Evolutionary conservation across 2,113 vertebrate species (phyloP).

Genomic region (Erythrolamprus reginae): DNA sequence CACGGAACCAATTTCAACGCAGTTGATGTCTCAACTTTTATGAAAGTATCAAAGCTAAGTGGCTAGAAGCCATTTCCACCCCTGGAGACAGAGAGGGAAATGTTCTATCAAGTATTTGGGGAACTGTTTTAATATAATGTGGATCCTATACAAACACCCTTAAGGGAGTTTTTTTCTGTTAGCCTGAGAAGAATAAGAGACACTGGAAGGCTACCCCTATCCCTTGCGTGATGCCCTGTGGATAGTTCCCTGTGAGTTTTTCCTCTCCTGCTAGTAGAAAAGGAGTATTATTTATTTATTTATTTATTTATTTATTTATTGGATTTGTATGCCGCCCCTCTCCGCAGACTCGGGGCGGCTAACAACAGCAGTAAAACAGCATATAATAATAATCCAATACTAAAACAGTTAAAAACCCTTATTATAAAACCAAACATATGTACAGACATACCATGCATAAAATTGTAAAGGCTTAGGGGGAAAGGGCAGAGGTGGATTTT

Average conservation of each 20-base stretch:
- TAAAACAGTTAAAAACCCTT: too few relatives aligned
- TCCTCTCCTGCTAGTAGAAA: neutral
- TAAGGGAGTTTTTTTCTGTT: neutral
- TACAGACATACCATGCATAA: too few relatives aligned
- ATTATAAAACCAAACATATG: too few relatives aligned
- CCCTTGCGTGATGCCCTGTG: neutral
- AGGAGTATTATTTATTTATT: too few relatives aligned
- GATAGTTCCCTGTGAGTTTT: neutral
- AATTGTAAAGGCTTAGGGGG: too few relatives aligned
- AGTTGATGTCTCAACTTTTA: neutral
- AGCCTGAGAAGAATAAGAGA: neutral
- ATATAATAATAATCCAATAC: too few relatives aligned
- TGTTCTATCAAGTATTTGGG: neutral
- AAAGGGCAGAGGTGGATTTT: too few relatives aligned
- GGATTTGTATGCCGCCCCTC: too few relatives aligned
- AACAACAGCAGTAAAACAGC: too few relatives aligned
- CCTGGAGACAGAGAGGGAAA: neutral
- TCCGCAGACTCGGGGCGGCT: too few relatives aligned
- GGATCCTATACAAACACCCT: neutral
- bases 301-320: too few relatives aligned
- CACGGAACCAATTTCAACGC: neutral
- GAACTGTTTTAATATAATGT: neutral
- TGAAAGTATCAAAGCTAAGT: slow-evolving; percentile 1
- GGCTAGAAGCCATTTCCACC: slow-evolving; percentile 3
- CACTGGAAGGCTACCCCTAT: neutral